Percentiles rank a stretch among this genome's conserved stretches.
These are phyloP conservation scores for Rhinogobius similis DNA, from an alignment of 2,113 vertebrate genomes.

Conservation along the genomic window DNA sequence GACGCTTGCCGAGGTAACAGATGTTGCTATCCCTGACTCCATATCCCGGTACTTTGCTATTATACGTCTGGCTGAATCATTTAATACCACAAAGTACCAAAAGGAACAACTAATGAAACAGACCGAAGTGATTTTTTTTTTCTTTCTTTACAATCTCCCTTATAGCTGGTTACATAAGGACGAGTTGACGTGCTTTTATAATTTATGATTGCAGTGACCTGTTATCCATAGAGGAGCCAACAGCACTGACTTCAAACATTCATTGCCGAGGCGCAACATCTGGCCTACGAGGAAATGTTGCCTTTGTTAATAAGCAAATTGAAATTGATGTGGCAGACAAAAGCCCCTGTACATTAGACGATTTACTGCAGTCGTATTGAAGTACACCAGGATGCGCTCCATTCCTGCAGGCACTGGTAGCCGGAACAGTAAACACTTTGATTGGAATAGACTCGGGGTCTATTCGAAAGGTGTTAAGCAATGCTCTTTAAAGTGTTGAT, in stretches of 20 bases:
- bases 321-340: slow-evolving; percentile 70
- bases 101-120: background rate
- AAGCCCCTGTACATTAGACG: slow-evolving; percentile 50
- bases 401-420: slow-evolving; percentile 14
- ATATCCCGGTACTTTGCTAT: slow-evolving; percentile 6
- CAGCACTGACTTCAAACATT: slow-evolving; percentile 64
- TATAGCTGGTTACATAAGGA: slow-evolving; percentile 17
- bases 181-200: slow-evolving; percentile 42
- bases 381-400: slow-evolving; percentile 9
- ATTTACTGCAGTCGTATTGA: slow-evolving; percentile 47
- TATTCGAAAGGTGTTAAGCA: slow-evolving; percentile 43
- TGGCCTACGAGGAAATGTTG: slow-evolving; percentile 61
- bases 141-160: slow-evolving; percentile 13
- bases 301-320: slow-evolving; percentile 69
- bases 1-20: slow-evolving; percentile 11
- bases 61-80: background rate
- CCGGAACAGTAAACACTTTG: slow-evolving; percentile 26
- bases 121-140: background rate
- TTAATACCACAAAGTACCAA: slow-evolving; percentile 4
- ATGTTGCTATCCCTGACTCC: slow-evolving; percentile 21
- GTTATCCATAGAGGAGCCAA: slow-evolving; percentile 50
- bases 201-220: slow-evolving; percentile 62
- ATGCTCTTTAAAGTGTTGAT: slow-evolving; percentile 50
- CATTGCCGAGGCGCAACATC: slow-evolving; percentile 52
- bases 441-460: slow-evolving; percentile 31